Evolutionary conservation across 2,888 invertebrate genomes (phyloP).

Genomic region (Teleiodes luculella): DNA sequence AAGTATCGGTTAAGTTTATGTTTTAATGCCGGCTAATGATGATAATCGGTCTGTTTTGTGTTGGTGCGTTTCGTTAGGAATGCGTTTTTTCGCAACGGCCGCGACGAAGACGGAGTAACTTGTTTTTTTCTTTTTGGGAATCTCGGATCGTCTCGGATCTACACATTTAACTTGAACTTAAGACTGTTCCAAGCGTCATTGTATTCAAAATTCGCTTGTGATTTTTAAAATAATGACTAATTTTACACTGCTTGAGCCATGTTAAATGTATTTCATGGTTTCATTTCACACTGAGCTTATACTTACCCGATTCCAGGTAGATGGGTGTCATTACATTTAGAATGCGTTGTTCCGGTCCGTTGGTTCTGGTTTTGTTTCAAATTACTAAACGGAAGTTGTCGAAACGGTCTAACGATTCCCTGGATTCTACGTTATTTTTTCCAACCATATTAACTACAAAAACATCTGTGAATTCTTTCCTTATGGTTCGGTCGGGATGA

Average conservation of each 20-base stretch:
- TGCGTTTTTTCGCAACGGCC: not conserved
- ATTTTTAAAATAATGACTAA: no score
- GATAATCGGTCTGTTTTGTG: slow-evolving; percentile 10
- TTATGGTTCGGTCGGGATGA: no score
- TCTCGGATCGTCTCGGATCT: no score
- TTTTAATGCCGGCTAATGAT: slow-evolving; percentile 14
- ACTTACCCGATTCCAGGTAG: no score
- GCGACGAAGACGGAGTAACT: no score
- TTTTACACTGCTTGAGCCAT: no score
- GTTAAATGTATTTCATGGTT: no score
- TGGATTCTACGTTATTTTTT: not conserved
- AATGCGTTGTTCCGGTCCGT: not conserved
- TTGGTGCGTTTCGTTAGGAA: slow-evolving; percentile 4
- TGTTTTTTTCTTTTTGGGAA: no score
- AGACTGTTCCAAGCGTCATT: no score
- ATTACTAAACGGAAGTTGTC: slow-evolving; percentile 7
- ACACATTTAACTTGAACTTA: no score
- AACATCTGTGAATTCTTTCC: no score
- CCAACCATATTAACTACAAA: not conserved
- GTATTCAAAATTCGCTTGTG: no score
- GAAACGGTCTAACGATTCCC: not conserved
- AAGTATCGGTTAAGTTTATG: slow-evolving; percentile 8
- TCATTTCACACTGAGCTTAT: not conserved
- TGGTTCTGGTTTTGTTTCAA: not conserved
- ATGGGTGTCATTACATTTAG: not conserved